Evolutionary conservation across 2,797 vertebrate species (phyloP).

Genomic region (Characodon lateralis): DNA sequence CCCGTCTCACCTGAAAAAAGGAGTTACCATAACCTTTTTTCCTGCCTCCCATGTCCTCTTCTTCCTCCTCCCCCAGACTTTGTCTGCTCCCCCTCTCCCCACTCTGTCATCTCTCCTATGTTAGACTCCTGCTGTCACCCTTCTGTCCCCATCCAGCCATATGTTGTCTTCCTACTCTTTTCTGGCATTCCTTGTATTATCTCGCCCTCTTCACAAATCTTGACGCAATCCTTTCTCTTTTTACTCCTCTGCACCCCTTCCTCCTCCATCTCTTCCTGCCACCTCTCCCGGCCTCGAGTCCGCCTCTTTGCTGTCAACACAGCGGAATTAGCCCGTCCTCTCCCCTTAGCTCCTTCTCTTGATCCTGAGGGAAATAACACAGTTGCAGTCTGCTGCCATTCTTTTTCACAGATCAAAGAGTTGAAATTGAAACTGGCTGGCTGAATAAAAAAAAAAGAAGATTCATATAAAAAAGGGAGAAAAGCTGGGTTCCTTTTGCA

Average conservation of each 20-base stretch:
- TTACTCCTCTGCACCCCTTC: not conserved
- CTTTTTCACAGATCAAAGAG: slow-evolving; percentile 74
- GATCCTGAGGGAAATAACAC: slow-evolving; percentile 69
- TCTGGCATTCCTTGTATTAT: slow-evolving; percentile 9
- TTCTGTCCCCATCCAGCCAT: not conserved
- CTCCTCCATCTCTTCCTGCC: slow-evolving; percentile 6
- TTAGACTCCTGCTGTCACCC: slow-evolving; percentile 29
- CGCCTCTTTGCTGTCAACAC: slow-evolving; percentile 50
- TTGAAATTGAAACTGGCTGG: slow-evolving; percentile 63
- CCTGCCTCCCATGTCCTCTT: not conserved
- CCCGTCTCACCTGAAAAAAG: slow-evolving; percentile 55
- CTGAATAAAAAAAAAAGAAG: slow-evolving; percentile 12
- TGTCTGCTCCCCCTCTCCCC: slow-evolving; percentile 21
- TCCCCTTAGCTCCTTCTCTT: slow-evolving; percentile 51
- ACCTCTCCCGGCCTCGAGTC: slow-evolving; percentile 15
- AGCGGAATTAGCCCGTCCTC: slow-evolving; percentile 58
- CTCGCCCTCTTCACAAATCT: slow-evolving; percentile 2
- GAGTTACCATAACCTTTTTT: slow-evolving; percentile 44
- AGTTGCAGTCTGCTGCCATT: slow-evolving; percentile 63
- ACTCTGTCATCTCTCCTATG: slow-evolving; percentile 31
- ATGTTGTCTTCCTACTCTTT: slow-evolving; percentile 3
- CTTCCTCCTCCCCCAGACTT: slow-evolving; percentile 12
- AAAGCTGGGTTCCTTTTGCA: slow-evolving; percentile 19
- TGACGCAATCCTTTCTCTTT: slow-evolving; percentile 1
- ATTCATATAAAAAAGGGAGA: slow-evolving; percentile 4